These are phyloP conservation scores for Onychomys torridus DNA, from an alignment of 2,797 vertebrate species.

Conservation along the genomic window DNA sequence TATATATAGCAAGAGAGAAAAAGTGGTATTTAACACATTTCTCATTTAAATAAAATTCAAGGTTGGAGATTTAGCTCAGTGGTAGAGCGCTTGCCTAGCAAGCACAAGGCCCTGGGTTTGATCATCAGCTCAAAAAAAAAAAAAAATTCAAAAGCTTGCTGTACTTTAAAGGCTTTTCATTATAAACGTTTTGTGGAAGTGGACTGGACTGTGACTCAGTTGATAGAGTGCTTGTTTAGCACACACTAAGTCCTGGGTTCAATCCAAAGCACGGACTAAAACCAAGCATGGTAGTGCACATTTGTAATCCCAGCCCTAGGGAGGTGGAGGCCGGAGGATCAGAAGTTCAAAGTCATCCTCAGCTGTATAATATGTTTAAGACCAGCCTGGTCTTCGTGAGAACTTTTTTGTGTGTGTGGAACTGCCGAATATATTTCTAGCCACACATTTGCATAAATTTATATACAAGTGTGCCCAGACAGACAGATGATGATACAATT, in stretches of 20 bases:
- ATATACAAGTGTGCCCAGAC: not conserved
- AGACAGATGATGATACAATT: not conserved
- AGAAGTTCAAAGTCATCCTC: not conserved
- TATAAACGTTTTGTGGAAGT: not conserved
- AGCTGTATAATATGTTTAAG: not conserved
- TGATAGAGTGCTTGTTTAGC: not conserved
- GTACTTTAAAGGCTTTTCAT: not conserved
- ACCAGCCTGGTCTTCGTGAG: not conserved
- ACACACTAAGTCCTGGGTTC: not conserved
- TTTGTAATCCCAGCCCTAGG: not conserved
- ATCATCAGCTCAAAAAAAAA: too few species aligned
- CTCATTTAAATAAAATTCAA: not conserved
- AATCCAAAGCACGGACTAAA: not conserved
- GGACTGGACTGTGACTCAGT: not conserved
- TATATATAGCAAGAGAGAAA: not conserved
- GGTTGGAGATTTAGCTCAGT: too few species aligned
- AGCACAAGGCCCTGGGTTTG: too few species aligned
- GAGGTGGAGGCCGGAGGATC: too few species aligned
- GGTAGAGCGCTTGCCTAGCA: too few species aligned
- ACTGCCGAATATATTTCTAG: not conserved
- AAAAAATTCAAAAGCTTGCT: conserved; percentile 39
- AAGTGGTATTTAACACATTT: not conserved
- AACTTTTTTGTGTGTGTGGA: not conserved
- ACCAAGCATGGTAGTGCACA: too few species aligned
- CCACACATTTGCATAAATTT: not conserved